Conservation (phyloP, 1,140 invertebrate genomes). For the Drosophila parvula region DNA sequence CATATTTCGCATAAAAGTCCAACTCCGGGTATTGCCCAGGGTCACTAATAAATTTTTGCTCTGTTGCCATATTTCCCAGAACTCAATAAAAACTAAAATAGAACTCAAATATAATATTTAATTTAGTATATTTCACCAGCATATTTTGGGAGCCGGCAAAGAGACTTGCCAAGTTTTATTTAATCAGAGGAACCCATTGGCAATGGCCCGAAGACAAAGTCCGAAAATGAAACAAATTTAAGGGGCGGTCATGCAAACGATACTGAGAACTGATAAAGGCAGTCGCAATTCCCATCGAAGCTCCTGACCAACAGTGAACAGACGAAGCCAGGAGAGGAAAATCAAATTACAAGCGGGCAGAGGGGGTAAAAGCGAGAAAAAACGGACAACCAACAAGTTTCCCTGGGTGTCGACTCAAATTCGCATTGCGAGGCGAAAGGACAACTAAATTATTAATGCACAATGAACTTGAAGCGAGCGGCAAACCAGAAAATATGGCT, state of each 20-base stretch:
- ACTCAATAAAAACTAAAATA: constrained; percentile 4
- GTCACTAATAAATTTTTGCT: neutral
- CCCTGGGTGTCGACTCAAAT: constrained; percentile 49
- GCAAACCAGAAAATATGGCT: constrained; percentile 72
- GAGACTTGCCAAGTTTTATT: constrained; percentile 8
- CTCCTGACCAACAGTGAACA: constrained; percentile 46
- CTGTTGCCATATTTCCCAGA: neutral
- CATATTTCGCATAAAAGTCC: neutral
- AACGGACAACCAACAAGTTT: constrained; percentile 44
- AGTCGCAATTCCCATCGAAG: constrained; percentile 45
- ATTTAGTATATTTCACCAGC: constrained; percentile 6
- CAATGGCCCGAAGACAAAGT: constrained; percentile 2
- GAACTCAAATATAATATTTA: neutral
- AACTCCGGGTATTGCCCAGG: neutral
- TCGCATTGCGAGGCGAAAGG: constrained; percentile 48
- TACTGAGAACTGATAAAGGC: constrained; percentile 24
- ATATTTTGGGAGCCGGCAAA: neutral
- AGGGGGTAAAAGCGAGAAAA: neutral
- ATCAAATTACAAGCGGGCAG: constrained; percentile 60
- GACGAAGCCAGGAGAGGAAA: constrained; percentile 43
- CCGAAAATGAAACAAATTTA: constrained; percentile 27
- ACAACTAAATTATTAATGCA: constrained; percentile 82
- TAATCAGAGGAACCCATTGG: constrained; percentile 10
- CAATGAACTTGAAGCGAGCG: constrained; percentile 74
- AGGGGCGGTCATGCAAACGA: constrained; percentile 50